Base-by-base conservation (phyloP, 2,888 invertebrate species). In the Drosophila suboccidentalis region DNA sequence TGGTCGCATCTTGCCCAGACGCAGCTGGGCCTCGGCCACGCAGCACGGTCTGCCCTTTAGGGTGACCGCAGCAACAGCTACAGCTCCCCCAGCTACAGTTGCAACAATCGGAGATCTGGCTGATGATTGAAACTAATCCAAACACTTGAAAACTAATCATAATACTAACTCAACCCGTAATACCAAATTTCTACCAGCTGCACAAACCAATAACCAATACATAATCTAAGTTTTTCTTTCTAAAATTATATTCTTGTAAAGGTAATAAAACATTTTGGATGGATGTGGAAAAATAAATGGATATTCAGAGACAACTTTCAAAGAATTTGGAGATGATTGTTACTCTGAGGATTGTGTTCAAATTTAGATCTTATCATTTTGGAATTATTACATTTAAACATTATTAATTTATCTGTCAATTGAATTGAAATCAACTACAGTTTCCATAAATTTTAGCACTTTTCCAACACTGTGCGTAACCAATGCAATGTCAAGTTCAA, bases 11-110 rank as follows among this genome's bases (percentile, higher is more conserved):
- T 66, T 92, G 26, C 91, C 91, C 2, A 78, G 91, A 10, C 90
- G 92, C 15, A 91, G 91, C 65, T 92, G 92, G 91, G 90, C 92
- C 3, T 91, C 91, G n/a, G 92, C 92, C 36, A 90, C 91, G 1
- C 92, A 90, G 43, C 87, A 92, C 15, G 87, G 83, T 3, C 71
- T 91, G 64, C 90, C 88, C 6, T 91, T 89, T 43, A 80, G 80
- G 29, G 81, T 86, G 44, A 61, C 81, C 46, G 72, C 85, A 46
- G 67, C 82, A 8, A 71, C 80, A 9, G 71, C 65, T 2, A 80
- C 80, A n/a, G 75, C 73, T 8, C 80, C 75, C 10, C 70, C 82
- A 17, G 51, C 75, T 4, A 66, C 78, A 22, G 47, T 75, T 15
- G 29, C 29, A 0, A 67, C 78, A 0, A 90, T 91, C 3, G 90